phyloP scores from a whole-genome alignment of 2,797 vertebrate species.

The Novumbra hubbsi region DNA sequence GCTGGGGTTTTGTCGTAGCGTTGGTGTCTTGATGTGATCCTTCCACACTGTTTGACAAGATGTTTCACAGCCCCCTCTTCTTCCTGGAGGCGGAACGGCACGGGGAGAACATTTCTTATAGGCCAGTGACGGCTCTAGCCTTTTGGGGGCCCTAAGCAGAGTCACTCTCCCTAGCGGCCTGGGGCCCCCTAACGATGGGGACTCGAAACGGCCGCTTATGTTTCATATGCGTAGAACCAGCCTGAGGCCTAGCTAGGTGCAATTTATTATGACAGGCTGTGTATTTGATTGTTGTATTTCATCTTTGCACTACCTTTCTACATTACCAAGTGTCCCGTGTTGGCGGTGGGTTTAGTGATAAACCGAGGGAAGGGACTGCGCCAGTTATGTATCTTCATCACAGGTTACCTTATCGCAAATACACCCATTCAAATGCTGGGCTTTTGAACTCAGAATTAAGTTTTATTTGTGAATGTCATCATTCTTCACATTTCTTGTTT shows the following conservation, averaged over 20 bases:
- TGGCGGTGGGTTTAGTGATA: background rate
- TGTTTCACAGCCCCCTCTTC: background rate
- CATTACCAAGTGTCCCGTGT: background rate
- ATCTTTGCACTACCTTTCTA: background rate
- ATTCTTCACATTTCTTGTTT: constrained; percentile 41
- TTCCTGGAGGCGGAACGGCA: background rate
- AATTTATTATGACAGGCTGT: background rate
- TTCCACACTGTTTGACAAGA: background rate
- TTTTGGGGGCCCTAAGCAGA: no score
- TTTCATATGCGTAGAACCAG: no score
- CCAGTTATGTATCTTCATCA: background rate
- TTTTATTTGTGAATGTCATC: constrained; percentile 43
- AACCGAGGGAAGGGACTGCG: background rate
- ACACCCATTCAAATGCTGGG: constrained; percentile 9
- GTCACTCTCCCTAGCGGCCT: no score
- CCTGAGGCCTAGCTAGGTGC: no score
- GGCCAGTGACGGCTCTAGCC: no score
- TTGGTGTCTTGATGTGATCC: background rate
- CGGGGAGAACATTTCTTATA: background rate
- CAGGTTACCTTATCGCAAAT: background rate
- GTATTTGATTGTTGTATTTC: no score
- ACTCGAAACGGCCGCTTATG: no score
- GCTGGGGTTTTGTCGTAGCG: background rate
- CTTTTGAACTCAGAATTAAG: constrained; percentile 42
- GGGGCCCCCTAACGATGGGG: no score